Conservation (phyloP, 2,888 invertebrate genomes). For the Bembecia ichneumoniformis region DNA sequence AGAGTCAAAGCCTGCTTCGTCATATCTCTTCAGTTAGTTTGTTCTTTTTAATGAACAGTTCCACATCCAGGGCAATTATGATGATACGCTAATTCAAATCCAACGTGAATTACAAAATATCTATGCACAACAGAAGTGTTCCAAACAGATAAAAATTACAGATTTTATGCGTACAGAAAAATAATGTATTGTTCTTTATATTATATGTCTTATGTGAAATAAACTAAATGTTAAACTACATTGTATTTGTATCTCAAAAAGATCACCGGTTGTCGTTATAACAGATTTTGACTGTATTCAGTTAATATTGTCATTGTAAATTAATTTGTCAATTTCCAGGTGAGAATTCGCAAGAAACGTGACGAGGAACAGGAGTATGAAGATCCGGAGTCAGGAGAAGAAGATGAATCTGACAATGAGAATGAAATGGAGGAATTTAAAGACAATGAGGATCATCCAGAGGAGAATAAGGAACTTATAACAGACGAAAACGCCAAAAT, state of each 20-base stretch:
- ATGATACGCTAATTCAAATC: constrained; percentile 5
- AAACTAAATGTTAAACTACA: too few relatives aligned
- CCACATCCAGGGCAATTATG: constrained; percentile 6
- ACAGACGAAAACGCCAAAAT: constrained; percentile 34
- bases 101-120: constrained; percentile 8
- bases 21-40: too few relatives aligned
- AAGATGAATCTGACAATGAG: constrained; percentile 66
- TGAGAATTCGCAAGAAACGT: constrained; percentile 69
- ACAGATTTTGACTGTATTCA: background rate
- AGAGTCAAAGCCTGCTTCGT: too few relatives aligned
- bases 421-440: constrained; percentile 37
- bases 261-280: background rate
- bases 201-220: too few relatives aligned
- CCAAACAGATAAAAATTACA: too few relatives aligned
- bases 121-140: constrained; percentile 3
- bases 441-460: constrained; percentile 36
- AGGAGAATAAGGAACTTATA: constrained; percentile 24
- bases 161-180: too few relatives aligned
- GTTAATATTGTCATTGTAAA: background rate
- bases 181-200: too few relatives aligned
- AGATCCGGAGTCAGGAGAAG: constrained; percentile 75
- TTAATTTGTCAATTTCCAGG: constrained; percentile 26
- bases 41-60: constrained; percentile 10
- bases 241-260: too few relatives aligned
- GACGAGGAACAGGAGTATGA: constrained; percentile 78